These are phyloP conservation scores for Bovichtus diacanthus DNA, from an alignment of 2,797 vertebrate genomes.

Conservation along the genomic window DNA sequence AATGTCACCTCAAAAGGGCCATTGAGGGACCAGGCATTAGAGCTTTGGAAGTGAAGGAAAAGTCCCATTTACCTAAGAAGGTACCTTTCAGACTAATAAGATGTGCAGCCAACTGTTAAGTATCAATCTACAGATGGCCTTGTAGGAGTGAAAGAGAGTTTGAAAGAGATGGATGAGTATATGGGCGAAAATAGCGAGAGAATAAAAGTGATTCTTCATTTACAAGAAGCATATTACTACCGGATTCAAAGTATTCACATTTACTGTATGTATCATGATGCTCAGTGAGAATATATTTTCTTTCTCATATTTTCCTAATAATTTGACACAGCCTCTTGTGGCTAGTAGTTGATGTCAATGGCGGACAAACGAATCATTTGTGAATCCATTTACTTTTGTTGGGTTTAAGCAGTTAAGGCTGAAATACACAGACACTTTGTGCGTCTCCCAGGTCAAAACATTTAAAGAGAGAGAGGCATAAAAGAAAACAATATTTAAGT, in stretches of 20 bases:
- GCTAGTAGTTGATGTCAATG: not conserved
- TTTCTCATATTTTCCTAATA: not conserved
- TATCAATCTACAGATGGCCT: conserved; percentile 7
- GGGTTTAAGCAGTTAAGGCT: not conserved
- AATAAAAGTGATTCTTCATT: not conserved
- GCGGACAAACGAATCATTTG: not conserved
- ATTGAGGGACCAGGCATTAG: not conserved
- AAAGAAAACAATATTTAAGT: conserved; percentile 30
- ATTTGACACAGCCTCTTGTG: not conserved
- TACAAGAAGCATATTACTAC: not conserved
- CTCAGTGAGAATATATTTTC: not conserved
- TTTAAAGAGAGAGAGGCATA: conserved; percentile 2
- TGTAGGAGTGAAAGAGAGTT: conserved; percentile 6
- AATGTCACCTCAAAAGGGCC: conserved; percentile 14
- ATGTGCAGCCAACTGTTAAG: not conserved
- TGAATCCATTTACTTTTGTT: not conserved
- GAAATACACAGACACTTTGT: not conserved
- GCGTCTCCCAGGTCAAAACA: not conserved
- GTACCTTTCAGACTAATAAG: conserved; percentile 15
- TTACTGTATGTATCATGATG: not conserved
- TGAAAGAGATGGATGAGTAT: not conserved
- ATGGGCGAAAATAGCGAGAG: not conserved
- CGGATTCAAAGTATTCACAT: not conserved
- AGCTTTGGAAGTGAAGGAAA: not conserved
- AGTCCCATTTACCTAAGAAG: conserved; percentile 8